These are phyloP conservation scores for Ctena decussata DNA, from an alignment of 2,888 invertebrate species.

Conservation along the genomic window DNA sequence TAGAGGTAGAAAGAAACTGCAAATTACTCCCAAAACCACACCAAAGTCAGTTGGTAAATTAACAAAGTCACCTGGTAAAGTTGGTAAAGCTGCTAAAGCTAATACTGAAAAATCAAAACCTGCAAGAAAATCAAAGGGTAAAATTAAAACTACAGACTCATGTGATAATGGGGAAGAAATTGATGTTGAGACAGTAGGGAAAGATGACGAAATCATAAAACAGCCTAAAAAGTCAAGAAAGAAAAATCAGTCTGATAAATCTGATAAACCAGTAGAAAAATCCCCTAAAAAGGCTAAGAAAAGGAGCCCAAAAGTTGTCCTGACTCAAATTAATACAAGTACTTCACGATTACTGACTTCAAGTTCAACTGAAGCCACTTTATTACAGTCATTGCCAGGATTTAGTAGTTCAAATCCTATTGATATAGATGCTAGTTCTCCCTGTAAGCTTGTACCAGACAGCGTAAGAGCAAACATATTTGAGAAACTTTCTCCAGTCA, in stretches of 20 bases:
- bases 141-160: constrained; percentile 20
- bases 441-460: background rate
- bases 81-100: background rate
- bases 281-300: constrained; percentile 31
- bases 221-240: constrained; percentile 27
- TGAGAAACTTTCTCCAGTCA: constrained; percentile 45
- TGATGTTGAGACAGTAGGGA: constrained; percentile 58
- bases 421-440: background rate
- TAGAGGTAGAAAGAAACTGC: background rate
- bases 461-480: constrained; percentile 38
- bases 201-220: constrained; percentile 43
- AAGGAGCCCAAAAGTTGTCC: constrained; percentile 25
- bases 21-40: background rate
- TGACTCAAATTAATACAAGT: constrained; percentile 13
- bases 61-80: background rate
- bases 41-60: background rate
- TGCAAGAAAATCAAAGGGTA: constrained; percentile 19
- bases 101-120: constrained; percentile 23
- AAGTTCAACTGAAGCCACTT: constrained; percentile 56
- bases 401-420: constrained; percentile 22
- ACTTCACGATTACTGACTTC: background rate
- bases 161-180: constrained; percentile 55
- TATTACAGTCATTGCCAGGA: constrained; percentile 56
- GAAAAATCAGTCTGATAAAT: background rate
- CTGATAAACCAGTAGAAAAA: constrained; percentile 10